Base-by-base conservation (phyloP, 2,888 invertebrate species). In the Troilus luridus region DNA sequence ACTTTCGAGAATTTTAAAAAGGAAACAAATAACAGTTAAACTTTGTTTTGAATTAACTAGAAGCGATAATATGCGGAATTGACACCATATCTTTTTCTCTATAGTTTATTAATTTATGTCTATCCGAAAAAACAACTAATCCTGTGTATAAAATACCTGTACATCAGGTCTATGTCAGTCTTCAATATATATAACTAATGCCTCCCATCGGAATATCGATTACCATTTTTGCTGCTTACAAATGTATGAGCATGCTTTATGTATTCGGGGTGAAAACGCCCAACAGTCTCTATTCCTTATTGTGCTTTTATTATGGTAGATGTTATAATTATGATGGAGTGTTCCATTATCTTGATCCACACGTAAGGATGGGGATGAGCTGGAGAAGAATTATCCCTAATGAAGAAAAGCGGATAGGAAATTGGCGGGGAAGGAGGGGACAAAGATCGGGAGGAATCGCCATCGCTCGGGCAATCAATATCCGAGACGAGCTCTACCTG, bases 391-490 rank as follows among this genome's bases (percentile, higher is more conserved):
- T 67, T 67, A 67, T 14, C 12, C 67, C 67, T 67, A 67, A 67
- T 67, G 67, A 67, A 24, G 67, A 67, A 24, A 67, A 67, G 12
- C 67, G 6, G 67, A 67, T 67, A 24, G 24, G 12, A 24, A 24
- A 67, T 67, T 67, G 67, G 67, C 0, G 24, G 14, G 67, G 24
- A 67, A 67, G 24, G 24, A n/a, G n/a, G 24, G 24, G 24, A 67
- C 67, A 67, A 12, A 24, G 67, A 67, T 67, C 67, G 67, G 67
- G 67, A 67, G 67, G 67, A 24, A 54, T 81, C 81, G 81, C 81
- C 81, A 81, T 56, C 54, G 21, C 81, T 81, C 81, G 81, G 24
- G 56, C 81, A 81, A 81, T 81, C 81, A 81, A 81, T 81, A 81
- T 81, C 54, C 54, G 21, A 21, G 54, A 10, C 11, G 24, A 8